These are phyloP conservation scores for Orthosia gothica DNA, from an alignment of 2,888 invertebrate genomes.

Conservation along the genomic window DNA sequence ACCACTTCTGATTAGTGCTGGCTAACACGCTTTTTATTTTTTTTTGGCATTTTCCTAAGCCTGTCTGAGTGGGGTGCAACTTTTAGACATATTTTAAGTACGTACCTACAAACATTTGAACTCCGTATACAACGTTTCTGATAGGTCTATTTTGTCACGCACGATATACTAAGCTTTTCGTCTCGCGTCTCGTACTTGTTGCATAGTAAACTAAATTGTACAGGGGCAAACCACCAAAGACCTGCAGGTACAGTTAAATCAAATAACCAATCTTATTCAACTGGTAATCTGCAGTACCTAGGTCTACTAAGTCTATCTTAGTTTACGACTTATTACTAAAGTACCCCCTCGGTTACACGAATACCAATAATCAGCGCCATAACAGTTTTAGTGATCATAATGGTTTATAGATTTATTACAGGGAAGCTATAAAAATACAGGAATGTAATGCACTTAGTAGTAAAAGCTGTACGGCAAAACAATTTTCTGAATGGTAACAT, in stretches of 20 bases:
- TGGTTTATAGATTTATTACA: slow-evolving; percentile 52
- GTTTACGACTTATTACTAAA: background rate
- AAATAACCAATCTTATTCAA: background rate
- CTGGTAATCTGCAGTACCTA: no score
- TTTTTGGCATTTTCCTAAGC: background rate
- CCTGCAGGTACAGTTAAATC: background rate
- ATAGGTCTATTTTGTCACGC: background rate
- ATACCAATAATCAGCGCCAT: slow-evolving; percentile 16
- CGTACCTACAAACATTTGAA: background rate
- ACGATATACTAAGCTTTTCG: background rate
- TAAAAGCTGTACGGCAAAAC: slow-evolving; percentile 46
- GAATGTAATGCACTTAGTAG: slow-evolving; percentile 44
- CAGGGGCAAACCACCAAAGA: background rate
- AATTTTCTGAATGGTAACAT: slow-evolving; percentile 51
- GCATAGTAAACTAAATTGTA: background rate
- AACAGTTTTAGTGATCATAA: slow-evolving; percentile 35
- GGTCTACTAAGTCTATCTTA: background rate
- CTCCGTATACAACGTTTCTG: background rate
- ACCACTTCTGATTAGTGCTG: slow-evolving; percentile 4
- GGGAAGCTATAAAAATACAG: slow-evolving; percentile 50
- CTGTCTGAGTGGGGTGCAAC: background rate
- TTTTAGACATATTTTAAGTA: no score
- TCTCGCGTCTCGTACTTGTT: background rate
- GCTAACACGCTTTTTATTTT: background rate
- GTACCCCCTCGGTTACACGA: background rate